These are phyloP conservation scores for Euproctis similis DNA, from an alignment of 2,888 invertebrate species.

Conservation along the genomic window DNA sequence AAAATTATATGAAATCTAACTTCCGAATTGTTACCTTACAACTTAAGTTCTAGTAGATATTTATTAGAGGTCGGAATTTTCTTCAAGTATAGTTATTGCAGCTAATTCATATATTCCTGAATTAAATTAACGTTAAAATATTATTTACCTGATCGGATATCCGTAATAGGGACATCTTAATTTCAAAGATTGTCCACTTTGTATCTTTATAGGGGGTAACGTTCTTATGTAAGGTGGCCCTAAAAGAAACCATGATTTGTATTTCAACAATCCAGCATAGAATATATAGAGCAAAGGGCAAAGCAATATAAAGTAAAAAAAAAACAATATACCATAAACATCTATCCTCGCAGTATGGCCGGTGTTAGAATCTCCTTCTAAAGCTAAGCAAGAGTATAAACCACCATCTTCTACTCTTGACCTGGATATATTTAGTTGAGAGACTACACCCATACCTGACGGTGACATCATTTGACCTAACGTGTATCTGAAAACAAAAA, in stretches of 20 bases:
- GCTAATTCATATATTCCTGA: too few species aligned
- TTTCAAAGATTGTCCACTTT: constrained; percentile 84
- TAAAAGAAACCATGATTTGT: constrained; percentile 45
- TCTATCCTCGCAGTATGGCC: constrained; percentile 58
- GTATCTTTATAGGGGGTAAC: constrained; percentile 84
- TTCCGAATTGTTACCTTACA: too few species aligned
- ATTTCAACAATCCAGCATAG: too few species aligned
- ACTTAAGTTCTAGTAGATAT: too few species aligned
- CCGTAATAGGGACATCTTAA: constrained; percentile 90
- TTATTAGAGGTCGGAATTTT: too few species aligned
- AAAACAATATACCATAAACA: constrained; percentile 61
- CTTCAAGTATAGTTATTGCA: too few species aligned
- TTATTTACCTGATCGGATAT: constrained; percentile 82
- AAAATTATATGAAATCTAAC: too few species aligned
- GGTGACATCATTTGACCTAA: constrained; percentile 64
- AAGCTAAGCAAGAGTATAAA: constrained; percentile 74
- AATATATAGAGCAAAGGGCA: too few species aligned
- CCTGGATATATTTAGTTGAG: constrained; percentile 71
- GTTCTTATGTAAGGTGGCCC: constrained; percentile 85
- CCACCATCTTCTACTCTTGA: constrained; percentile 77
- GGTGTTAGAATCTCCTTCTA: constrained; percentile 50
- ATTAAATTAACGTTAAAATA: too few species aligned
- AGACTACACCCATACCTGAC: constrained; percentile 51
- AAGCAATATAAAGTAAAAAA: too few species aligned
- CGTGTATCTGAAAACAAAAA: constrained; percentile 42